Evolutionary conservation across 2,888 invertebrate genomes (phyloP).

Genomic region (Polydesmus complanatus): DNA sequence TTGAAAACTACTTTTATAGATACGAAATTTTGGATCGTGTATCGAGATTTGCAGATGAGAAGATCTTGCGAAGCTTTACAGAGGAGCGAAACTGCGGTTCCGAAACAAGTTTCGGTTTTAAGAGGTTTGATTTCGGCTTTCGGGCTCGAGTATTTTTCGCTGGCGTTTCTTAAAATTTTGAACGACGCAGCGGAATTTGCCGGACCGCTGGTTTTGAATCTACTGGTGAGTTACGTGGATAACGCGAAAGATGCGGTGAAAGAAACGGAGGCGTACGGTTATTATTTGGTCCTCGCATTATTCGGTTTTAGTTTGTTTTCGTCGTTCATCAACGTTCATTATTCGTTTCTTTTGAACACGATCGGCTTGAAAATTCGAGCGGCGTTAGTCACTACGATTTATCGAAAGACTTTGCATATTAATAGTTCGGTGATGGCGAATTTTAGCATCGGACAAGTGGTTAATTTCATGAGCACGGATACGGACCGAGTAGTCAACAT

Average conservation of each 20-base stretch:
- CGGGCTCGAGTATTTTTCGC: slow-evolving; percentile 65
- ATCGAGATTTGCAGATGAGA: slow-evolving; percentile 23
- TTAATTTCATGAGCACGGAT: slow-evolving; percentile 95
- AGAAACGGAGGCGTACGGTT: slow-evolving; percentile 26
- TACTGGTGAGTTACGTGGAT: slow-evolving; percentile 63
- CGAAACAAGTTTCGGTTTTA: slow-evolving; percentile 37
- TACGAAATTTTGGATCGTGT: slow-evolving; percentile 38
- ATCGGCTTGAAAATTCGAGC: slow-evolving; percentile 76
- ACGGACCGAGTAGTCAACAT: slow-evolving; percentile 89
- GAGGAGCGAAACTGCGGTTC: slow-evolving; percentile 18
- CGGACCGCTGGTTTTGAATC: slow-evolving; percentile 74
- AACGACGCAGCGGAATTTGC: slow-evolving; percentile 74
- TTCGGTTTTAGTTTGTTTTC: slow-evolving; percentile 51
- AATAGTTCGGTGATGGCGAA: slow-evolving; percentile 32
- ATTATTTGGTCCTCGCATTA: slow-evolving; percentile 45
- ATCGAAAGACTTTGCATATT: slow-evolving; percentile 50
- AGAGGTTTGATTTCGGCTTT: slow-evolving; percentile 59
- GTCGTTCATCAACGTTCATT: slow-evolving; percentile 71
- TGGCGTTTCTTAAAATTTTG: slow-evolving; percentile 66
- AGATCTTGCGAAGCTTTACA: slow-evolving; percentile 18
- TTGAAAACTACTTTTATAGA: slow-evolving; percentile 48
- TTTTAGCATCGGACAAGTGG: slow-evolving; percentile 66
- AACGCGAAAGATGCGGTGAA: slow-evolving; percentile 45
- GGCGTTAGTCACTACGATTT: slow-evolving; percentile 66
- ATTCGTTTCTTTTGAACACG: slow-evolving; percentile 71